Evolutionary conservation across 1,140 invertebrate species (phyloP).

Genomic region (Drosophila funebris): DNA sequence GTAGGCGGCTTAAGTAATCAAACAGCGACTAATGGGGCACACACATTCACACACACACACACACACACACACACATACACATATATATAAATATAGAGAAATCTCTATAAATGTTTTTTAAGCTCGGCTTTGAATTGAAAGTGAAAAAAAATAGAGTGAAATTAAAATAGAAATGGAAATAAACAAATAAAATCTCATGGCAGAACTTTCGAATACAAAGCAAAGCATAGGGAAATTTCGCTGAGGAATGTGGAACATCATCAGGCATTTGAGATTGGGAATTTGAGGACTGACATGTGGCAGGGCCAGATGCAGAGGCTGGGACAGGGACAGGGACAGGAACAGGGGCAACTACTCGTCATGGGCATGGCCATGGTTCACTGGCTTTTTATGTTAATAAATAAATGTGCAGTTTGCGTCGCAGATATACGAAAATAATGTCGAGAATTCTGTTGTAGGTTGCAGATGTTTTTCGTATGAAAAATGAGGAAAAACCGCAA

Average conservation of each 20-base stretch:
- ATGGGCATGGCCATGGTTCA: slow-evolving; percentile 63
- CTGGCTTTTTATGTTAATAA: slow-evolving; percentile 81
- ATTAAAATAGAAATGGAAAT: slow-evolving; percentile 11
- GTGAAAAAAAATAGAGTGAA: slow-evolving; percentile 45
- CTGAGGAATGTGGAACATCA: slow-evolving; percentile 55
- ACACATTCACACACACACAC: not conserved
- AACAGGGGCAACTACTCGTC: not conserved
- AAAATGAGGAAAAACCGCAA: slow-evolving; percentile 7
- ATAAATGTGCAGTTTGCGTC: slow-evolving; percentile 52
- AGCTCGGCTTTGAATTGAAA: slow-evolving; percentile 62
- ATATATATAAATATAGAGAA: too few species aligned
- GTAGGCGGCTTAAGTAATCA: slow-evolving; percentile 76
- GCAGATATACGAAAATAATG: slow-evolving; percentile 21
- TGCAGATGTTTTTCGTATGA: slow-evolving; percentile 28
- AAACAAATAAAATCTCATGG: slow-evolving; percentile 21
- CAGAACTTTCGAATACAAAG: slow-evolving; percentile 40
- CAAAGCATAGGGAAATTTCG: not conserved
- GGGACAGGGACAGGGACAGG: not conserved
- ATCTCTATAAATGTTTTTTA: slow-evolving; percentile 29
- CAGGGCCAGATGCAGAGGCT: not conserved
- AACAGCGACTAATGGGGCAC: slow-evolving; percentile 41
- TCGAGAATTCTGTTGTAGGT: not conserved
- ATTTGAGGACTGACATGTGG: slow-evolving; percentile 14
- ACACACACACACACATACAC: not conserved
- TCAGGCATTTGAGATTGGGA: slow-evolving; percentile 27